Conservation (phyloP, 2,888 invertebrate species). For the Hoplodrina ambigua region DNA sequence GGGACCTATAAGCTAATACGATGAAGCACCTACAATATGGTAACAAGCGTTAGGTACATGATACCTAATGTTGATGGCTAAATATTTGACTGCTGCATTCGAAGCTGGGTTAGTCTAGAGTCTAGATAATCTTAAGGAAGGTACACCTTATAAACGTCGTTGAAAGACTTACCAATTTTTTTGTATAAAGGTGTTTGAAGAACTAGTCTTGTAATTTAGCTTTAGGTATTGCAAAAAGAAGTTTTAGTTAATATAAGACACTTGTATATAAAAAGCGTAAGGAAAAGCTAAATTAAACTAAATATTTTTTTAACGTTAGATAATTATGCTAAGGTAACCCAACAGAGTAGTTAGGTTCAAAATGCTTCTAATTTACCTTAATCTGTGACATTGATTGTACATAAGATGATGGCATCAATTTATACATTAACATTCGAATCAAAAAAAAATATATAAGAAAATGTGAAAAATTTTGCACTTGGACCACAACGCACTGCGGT, state of each 20-base stretch:
- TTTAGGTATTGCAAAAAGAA: too few species aligned
- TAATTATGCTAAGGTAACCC: too few species aligned
- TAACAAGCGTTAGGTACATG: neutral
- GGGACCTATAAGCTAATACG: neutral
- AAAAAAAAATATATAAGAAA: neutral
- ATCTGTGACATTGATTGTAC: too few species aligned
- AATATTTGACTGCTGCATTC: too few species aligned
- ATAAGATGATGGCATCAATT: too few species aligned
- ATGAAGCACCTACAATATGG: neutral
- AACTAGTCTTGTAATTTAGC: neutral
- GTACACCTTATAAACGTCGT: too few species aligned
- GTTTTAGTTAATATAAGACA: neutral
- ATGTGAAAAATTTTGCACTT: constrained; percentile 27
- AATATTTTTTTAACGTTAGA: neutral
- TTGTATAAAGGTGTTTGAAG: neutral
- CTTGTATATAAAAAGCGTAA: neutral
- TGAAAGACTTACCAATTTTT: too few species aligned
- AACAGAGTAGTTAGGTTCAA: too few species aligned
- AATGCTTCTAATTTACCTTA: too few species aligned
- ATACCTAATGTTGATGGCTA: too few species aligned
- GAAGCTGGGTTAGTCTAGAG: too few species aligned
- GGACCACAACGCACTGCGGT: constrained; percentile 59
- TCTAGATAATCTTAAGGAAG: too few species aligned
- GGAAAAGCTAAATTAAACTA: neutral
- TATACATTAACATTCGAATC: neutral